Conservation (phyloP, 2,888 invertebrate genomes). For the Thera obeliscata region DNA sequence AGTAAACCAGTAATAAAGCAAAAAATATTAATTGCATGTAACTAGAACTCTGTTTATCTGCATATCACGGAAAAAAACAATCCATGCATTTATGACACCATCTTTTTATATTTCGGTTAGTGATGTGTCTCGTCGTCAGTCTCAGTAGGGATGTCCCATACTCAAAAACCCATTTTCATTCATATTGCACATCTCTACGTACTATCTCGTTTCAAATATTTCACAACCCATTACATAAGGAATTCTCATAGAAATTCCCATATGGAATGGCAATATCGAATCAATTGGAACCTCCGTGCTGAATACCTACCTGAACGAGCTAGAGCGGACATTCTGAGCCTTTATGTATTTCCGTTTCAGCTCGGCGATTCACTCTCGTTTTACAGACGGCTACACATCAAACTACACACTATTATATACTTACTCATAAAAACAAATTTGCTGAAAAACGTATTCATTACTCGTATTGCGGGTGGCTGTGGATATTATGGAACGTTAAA, state of each 20-base stretch:
- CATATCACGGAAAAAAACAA: too few species aligned
- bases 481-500: constrained; percentile 55
- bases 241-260: not conserved
- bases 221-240: not conserved
- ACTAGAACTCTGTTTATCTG: too few species aligned
- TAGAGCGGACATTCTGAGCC: not conserved
- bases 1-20: too few species aligned
- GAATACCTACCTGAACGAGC: not conserved
- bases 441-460: constrained; percentile 82
- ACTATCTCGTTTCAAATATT: not conserved
- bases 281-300: not conserved
- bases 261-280: constrained; percentile 3
- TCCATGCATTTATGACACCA: too few species aligned
- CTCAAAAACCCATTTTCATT: too few species aligned
- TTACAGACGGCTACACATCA: too few species aligned
- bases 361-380: too few species aligned
- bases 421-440: constrained; percentile 57
- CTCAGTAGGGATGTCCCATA: too few species aligned
- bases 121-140: too few species aligned
- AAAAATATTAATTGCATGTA: too few species aligned
- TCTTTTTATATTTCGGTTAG: too few species aligned
- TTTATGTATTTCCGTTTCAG: not conserved
- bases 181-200: not conserved
- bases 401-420: too few species aligned
- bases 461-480: constrained; percentile 64